Conservation (phyloP, 1,140 invertebrate species). For the Homarus americanus region DNA sequence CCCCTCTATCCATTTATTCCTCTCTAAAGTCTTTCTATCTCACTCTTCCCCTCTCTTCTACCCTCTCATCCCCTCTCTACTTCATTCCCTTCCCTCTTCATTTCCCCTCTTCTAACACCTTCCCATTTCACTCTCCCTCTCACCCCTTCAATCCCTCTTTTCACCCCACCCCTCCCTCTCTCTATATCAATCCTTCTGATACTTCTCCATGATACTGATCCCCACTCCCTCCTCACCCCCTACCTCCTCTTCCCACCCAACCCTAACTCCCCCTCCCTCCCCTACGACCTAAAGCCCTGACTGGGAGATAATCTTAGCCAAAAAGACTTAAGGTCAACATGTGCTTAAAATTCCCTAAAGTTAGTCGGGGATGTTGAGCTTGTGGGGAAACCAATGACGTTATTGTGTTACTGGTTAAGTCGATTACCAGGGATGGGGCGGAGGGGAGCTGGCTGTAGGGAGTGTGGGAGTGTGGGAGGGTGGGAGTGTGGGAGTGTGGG, state of each 20-base stretch:
- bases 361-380: not conserved
- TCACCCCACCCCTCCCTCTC: not conserved
- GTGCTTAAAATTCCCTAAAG: constrained; percentile 27
- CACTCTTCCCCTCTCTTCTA: not conserved
- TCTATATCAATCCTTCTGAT: too few relatives aligned
- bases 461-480: not conserved
- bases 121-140: not conserved
- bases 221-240: not conserved
- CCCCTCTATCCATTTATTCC: not conserved
- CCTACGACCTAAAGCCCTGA: not conserved
- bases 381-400: not conserved
- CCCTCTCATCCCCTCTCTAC: not conserved
- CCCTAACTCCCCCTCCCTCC: too few relatives aligned
- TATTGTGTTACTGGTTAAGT: constrained; percentile 29
- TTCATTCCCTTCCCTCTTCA: not conserved
- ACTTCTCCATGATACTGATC: not conserved
- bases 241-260: not conserved
- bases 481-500: not conserved
- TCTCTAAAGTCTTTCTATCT: not conserved
- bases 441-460: not conserved
- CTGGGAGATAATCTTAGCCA: constrained; percentile 16
- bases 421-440: not conserved
- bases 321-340: constrained; percentile 44
- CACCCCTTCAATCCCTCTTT: not conserved
- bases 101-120: not conserved